These are phyloP conservation scores for Diplosoma virens DNA, from an alignment of 23 tunicate species.

Conservation along the genomic window DNA sequence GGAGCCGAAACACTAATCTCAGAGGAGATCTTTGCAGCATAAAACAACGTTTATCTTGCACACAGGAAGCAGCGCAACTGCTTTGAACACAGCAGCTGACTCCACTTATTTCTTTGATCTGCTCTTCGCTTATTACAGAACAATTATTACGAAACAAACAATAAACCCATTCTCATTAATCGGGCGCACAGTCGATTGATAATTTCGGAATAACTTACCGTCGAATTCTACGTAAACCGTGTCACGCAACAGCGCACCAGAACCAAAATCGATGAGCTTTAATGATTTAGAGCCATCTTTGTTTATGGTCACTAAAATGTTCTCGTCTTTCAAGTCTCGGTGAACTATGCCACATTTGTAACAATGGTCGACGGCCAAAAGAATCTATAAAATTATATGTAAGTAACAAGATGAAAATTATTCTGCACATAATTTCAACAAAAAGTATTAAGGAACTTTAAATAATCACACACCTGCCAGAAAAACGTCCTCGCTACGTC, in stretches of 20 bases:
- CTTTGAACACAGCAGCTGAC: too few species aligned
- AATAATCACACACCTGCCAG: constrained; percentile 78
- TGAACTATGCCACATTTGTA: constrained; percentile 92
- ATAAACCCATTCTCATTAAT: too few species aligned
- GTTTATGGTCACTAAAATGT: constrained; percentile 58
- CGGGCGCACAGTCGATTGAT: too few species aligned
- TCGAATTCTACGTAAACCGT: constrained; percentile 94
- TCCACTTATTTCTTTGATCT: too few species aligned
- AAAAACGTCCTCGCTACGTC: constrained; percentile 85
- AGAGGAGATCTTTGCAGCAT: too few species aligned
- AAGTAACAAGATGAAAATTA: not conserved
- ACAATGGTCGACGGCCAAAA: constrained; percentile 88
- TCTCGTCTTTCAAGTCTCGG: constrained; percentile 95
- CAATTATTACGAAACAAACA: too few species aligned
- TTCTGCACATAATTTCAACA: not conserved
- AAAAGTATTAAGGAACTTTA: not conserved
- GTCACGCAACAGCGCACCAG: constrained; percentile 84
- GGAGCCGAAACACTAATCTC: too few species aligned
- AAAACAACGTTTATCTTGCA: too few species aligned
- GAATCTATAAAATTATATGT: constrained; percentile 38
- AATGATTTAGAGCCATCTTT: constrained; percentile 53
- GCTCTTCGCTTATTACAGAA: too few species aligned
- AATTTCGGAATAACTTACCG: constrained; percentile 71
- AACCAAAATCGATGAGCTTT: constrained; percentile 90
- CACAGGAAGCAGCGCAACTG: too few species aligned